A percentile compares a stretch with the other conserved stretches of the same genome.
Conservation (phyloP, 23 tunicate species). For the Ciona savignyi region DNA sequence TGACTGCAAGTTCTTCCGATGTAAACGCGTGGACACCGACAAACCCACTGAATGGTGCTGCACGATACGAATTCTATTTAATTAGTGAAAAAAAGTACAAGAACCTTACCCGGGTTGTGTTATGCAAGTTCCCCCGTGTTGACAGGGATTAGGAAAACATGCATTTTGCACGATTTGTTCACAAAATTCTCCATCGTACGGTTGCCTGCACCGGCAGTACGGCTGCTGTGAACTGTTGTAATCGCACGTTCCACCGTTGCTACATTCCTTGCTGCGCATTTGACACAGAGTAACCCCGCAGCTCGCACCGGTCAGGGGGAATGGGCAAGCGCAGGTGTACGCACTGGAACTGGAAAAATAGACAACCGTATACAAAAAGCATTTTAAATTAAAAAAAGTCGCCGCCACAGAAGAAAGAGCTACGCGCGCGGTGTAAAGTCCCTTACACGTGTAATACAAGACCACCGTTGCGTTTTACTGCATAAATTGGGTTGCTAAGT, state of each 20-base stretch:
- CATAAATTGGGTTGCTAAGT: too few species aligned
- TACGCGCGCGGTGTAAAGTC: neutral
- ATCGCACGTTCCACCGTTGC: neutral
- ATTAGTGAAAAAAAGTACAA: too few species aligned
- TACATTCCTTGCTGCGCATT: too few species aligned
- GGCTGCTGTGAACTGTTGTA: neutral
- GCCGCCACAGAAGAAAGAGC: too few species aligned
- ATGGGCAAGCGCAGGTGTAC: neutral
- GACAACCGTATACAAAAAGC: neutral
- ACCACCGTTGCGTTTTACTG: neutral
- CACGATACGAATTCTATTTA: too few species aligned
- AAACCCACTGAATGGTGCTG: too few species aligned
- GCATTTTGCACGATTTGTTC: neutral
- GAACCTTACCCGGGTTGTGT: neutral
- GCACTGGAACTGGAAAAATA: neutral
- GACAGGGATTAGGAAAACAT: neutral
- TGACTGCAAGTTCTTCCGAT: neutral
- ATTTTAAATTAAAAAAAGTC: too few species aligned
- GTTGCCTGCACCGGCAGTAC: neutral
- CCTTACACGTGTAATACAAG: neutral
- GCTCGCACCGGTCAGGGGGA: neutral
- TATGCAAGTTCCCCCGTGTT: neutral
- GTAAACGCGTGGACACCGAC: neutral
- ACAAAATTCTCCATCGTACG: neutral
- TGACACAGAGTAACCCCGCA: neutral